Conservation (phyloP, 1,140 invertebrate species). For the Uloborus diversus region DNA sequence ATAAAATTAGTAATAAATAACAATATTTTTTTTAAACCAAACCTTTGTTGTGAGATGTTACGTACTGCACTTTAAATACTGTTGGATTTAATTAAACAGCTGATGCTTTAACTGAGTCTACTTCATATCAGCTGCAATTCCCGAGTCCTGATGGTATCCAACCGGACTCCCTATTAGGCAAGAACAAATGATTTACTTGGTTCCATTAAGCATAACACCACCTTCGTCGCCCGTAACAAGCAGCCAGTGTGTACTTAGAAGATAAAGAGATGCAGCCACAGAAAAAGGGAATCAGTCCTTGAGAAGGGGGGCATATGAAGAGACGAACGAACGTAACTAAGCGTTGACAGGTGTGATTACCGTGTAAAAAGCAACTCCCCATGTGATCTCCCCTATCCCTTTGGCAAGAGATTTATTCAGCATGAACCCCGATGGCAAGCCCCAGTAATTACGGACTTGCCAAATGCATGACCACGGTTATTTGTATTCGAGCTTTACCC, state of each 20-base stretch:
- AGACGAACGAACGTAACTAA: slow-evolving; percentile 27
- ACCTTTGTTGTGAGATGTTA: no score
- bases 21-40: no score
- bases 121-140: no score
- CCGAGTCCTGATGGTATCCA: no score
- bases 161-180: no score
- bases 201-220: not conserved
- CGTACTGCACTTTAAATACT: no score
- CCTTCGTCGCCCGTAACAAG: not conserved
- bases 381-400: not conserved
- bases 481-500: slow-evolving; percentile 29
- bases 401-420: not conserved
- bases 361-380: slow-evolving; percentile 42
- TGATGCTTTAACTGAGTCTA: no score
- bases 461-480: slow-evolving; percentile 33
- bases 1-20: no score
- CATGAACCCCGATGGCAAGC: slow-evolving; percentile 9
- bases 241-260: not conserved
- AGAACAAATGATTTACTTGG: no score
- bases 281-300: not conserved
- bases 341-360: slow-evolving; percentile 55
- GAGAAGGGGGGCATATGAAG: not conserved
- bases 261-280: slow-evolving; percentile 3
- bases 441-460: slow-evolving; percentile 47
- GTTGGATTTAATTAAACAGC: no score